Conservation (phyloP, 2,888 invertebrate genomes). For the Eilema caniola region DNA sequence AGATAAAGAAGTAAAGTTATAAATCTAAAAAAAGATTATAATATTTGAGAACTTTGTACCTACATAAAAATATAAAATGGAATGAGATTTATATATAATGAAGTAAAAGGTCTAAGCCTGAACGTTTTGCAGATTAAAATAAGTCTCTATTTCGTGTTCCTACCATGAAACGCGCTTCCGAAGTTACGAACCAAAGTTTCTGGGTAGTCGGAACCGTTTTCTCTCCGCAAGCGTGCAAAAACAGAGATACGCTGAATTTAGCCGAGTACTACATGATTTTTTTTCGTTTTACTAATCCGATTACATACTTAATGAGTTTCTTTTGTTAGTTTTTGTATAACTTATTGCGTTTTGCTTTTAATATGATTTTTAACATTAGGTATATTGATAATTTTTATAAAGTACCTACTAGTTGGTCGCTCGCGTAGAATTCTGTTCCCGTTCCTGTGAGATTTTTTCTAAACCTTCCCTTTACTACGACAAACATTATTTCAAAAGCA, state of each 20-base stretch:
- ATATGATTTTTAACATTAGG: too few species aligned
- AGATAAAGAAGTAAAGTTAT: not conserved
- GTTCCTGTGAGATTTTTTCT: too few species aligned
- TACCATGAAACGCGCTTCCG: not conserved
- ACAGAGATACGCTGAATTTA: not conserved
- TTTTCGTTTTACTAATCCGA: too few species aligned
- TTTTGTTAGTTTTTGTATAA: too few species aligned
- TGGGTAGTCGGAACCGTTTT: not conserved
- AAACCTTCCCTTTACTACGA: too few species aligned
- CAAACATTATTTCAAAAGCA: too few species aligned
- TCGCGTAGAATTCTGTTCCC: too few species aligned
- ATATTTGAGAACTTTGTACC: conserved; percentile 1
- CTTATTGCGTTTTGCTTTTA: too few species aligned
- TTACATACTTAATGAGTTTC: too few species aligned
- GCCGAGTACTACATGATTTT: too few species aligned
- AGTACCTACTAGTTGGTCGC: too few species aligned
- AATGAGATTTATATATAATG: not conserved
- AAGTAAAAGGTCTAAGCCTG: not conserved
- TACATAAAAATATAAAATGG: not conserved
- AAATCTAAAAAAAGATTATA: conserved; percentile 2
- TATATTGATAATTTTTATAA: too few species aligned
- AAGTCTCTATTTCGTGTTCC: not conserved
- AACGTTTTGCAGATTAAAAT: conserved; percentile 3
- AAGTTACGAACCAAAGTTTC: not conserved
- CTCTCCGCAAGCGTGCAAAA: not conserved